phyloP scores from a whole-genome alignment of 2,113 vertebrate species.

The Numenius arquata region DNA sequence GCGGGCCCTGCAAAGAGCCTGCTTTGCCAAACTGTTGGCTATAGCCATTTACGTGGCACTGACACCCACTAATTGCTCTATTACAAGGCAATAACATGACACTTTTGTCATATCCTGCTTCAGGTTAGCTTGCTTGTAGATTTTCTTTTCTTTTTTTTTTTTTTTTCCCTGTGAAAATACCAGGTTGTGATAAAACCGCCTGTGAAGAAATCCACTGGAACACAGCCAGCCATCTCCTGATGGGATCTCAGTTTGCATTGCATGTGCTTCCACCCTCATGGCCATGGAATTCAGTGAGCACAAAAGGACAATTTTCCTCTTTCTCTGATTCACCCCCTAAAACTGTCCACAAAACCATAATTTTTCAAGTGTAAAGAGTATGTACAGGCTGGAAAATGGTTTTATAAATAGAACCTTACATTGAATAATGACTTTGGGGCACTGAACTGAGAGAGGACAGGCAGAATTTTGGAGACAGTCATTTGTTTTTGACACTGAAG shows the following conservation, averaged over 20 bases:
- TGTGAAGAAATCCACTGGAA: conserved; percentile 28
- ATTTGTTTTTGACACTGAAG: conserved; percentile 66
- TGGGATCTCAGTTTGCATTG: not conserved
- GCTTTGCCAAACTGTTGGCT: not conserved
- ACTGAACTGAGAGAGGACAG: conserved; percentile 50
- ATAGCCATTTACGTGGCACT: not conserved
- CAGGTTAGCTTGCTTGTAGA: conserved; percentile 17
- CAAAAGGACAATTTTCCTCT: conserved; percentile 57
- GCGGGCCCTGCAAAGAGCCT: not conserved
- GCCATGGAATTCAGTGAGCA: conserved; percentile 22
- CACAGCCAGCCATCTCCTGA: not conserved
- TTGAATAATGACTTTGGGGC: conserved; percentile 53
- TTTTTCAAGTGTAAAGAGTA: conserved; percentile 54
- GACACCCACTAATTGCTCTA: not conserved
- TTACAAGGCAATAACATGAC: not conserved
- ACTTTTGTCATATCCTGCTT: not conserved
- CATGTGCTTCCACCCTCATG: not conserved
- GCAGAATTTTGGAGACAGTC: conserved; percentile 36
- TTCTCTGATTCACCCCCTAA: not conserved
- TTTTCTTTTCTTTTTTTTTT: not conserved
- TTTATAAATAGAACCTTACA: conserved; percentile 57
- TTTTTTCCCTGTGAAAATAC: conserved; percentile 6
- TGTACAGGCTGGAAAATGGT: conserved; percentile 11
- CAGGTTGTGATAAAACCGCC: conserved; percentile 29
- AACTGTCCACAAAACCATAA: conserved; percentile 48